Evolutionary conservation across 1,140 invertebrate species (phyloP), one percentile per base, ranked within the genome.

Genomic region (Heterodera carotae): DNA sequence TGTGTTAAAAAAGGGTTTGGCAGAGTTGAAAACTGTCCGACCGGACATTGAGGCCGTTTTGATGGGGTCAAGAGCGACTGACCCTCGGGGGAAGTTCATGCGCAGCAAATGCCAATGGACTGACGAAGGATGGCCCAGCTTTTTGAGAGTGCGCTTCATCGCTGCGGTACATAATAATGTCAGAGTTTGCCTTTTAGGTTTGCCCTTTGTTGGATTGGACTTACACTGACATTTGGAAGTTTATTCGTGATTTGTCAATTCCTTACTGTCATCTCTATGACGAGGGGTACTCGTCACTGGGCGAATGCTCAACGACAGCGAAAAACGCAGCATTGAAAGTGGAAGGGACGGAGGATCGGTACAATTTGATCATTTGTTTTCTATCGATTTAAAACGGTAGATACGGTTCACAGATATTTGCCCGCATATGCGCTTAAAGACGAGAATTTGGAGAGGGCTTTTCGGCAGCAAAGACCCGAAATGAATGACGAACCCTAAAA

Each of bases 241-340:
- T 53, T 10, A 25, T 83, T 36, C 71, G 80, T 22, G 66, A 31
- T 15, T 25, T 83, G 15, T 80, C 80, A 69, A 68, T 83, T n/a
- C 82, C 82, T 1, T 83, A 83, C 43, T 84, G 83, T 36, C 74
- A 34, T 29, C 69, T 83, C 12, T 83, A 83, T 53, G 82, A 83
- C 74, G 27, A 74, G 66, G 82, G 82, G 15, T 83, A 84, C 66
- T 82, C 82, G 4, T 83, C 80, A 3, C 43, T 83, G 4, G 82
- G 82, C 18, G 82, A 84, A 43, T 62, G 75, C 18, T 72, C 66
- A 25, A 80, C 73, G 60, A 83, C 82, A n/a, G 15, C 29, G 18
- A 76, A 60, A 25, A 83, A 83, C 78, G 69, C 81, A 56, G 83
- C 75, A n/a, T 64, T 83, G n/a, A 62, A 43, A 29, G 36, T 77